phyloP scores from a whole-genome alignment of 2,113 vertebrate genomes.

The Chaenogobius annularis region DNA sequence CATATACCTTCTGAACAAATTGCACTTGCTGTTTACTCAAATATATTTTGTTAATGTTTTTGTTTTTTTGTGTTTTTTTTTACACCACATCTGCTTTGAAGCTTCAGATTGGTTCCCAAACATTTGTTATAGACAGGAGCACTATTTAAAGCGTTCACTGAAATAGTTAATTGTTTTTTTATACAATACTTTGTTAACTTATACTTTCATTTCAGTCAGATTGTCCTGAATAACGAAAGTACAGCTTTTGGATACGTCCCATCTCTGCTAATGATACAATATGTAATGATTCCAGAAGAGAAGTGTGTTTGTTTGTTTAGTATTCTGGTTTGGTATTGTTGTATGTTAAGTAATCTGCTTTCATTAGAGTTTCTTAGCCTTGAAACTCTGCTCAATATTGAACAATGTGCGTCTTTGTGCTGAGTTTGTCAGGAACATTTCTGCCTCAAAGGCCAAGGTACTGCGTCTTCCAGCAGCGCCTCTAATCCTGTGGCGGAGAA shows the following conservation, averaged over 20 bases:
- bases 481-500: background rate
- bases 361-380: background rate
- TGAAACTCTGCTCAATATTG: background rate
- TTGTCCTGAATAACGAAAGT: too few species aligned
- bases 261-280: background rate
- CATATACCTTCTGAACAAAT: background rate
- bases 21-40: background rate
- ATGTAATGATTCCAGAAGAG: background rate
- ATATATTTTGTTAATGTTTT: background rate
- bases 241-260: background rate
- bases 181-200: background rate
- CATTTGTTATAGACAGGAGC: too few species aligned
- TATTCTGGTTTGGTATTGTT: background rate
- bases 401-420: slow-evolving; percentile 15
- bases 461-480: slow-evolving; percentile 9
- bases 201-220: background rate
- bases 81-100: background rate
- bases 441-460: slow-evolving; percentile 11
- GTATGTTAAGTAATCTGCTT: background rate
- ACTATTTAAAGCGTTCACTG: background rate
- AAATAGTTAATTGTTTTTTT: background rate
- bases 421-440: slow-evolving; percentile 1
- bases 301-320: background rate
- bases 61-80: background rate
- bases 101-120: too few species aligned